Evolutionary conservation across 2,888 invertebrate genomes (phyloP).

Genomic region (Criorhina ranunculi): DNA sequence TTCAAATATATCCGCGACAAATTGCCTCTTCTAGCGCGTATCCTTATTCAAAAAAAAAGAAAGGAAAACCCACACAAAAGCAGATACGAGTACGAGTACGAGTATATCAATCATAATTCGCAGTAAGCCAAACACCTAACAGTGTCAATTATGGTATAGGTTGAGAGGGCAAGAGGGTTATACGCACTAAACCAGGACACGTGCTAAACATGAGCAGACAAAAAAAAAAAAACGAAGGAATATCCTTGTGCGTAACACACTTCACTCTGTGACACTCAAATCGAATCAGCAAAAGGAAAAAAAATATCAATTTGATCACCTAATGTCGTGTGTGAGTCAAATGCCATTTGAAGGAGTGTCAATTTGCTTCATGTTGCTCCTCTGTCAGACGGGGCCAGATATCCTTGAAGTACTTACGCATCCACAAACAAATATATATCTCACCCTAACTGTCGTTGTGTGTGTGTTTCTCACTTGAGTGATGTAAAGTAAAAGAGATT

Average conservation of each 20-base stretch:
- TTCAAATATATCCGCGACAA: conserved; percentile 29
- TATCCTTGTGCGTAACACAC: conserved; percentile 9
- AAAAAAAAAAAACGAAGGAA: not conserved
- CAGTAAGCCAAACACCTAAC: conserved; percentile 33
- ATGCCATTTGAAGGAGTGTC: conserved; percentile 58
- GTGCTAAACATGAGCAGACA: conserved; percentile 21
- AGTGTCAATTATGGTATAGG: conserved; percentile 40
- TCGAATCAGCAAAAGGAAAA: conserved; percentile 20
- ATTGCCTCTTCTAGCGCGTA: conserved; percentile 1
- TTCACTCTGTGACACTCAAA: conserved; percentile 29
- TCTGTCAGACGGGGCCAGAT: conserved; percentile 7
- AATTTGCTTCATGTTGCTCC: conserved; percentile 29
- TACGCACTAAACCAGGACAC: conserved; percentile 42
- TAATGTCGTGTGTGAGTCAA: conserved; percentile 50
- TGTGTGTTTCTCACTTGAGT: not conserved
- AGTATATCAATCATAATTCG: conserved; percentile 51
- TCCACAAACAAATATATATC: not conserved
- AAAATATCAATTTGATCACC: conserved; percentile 61
- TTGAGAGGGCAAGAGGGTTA: not conserved
- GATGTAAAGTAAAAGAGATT: conserved; percentile 32
- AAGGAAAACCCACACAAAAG: not conserved
- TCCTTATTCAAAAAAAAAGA: conserved; percentile 3
- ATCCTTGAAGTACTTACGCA: conserved; percentile 42
- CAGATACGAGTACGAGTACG: not conserved
- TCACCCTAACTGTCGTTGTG: not conserved